Evolutionary conservation across 2,113 vertebrate species (phyloP), one percentile per base, ranked within the genome.

Genomic region (Dasyprocta punctata): DNA sequence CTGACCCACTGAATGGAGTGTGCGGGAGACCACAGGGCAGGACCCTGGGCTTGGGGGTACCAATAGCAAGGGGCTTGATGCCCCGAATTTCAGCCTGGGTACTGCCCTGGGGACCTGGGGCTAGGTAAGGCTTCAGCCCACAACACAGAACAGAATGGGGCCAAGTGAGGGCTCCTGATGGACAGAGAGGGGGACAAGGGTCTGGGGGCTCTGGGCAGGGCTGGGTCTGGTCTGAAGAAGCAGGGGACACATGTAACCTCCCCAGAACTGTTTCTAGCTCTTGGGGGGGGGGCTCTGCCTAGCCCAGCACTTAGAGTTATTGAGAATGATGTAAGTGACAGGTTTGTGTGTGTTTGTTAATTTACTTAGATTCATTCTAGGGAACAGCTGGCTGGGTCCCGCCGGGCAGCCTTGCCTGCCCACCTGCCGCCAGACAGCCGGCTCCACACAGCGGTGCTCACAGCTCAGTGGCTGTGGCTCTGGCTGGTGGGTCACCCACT

Each of bases 311-410:
- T 98, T 98, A 98, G 96, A 98, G 98, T 98, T 98, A 97, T 98
- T 97, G 96, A 89, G 97, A 98, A 98, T 94, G 97, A 98, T 98
- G 98, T 98, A 97, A 97, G 92, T 98, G 98, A 98, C 98, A 98
- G 99, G 98, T 98, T 96, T 98, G 98, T 98, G 98, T 97, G 98
- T 98, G 98, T 98, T 99, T 98, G 98, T 98, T 98, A 98, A 98
- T 99, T 99, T 98, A 98, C 98, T 98, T 82, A 98, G 98, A 98
- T 98, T 98, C 98, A 97, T 98, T 98, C 98, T 90, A 94, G 94
- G 97, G 98, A 98, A 98, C 98, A 98, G 98, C 98, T 98, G 98
- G 98, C 98, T 78, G 91, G 98, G 97, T 98, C 98, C 98, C 98
- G 97, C 98, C 98, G 98, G 98, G 98, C 97, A 93, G 97, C 98